Evolutionary conservation across 2,113 vertebrate genomes (phyloP).

Genomic region (Galeopterus variegatus): DNA sequence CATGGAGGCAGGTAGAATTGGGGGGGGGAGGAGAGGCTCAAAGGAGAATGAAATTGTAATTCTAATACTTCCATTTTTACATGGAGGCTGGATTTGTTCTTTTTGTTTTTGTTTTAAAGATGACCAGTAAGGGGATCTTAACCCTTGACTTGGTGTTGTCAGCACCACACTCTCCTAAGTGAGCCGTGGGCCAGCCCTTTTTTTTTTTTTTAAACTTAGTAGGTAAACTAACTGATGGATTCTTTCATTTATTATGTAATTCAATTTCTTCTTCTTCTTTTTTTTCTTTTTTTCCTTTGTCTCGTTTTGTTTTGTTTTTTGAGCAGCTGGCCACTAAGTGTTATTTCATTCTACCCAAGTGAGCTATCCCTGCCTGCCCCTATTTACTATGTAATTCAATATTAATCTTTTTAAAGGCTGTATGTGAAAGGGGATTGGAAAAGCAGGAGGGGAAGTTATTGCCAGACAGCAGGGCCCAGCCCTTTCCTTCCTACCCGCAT

Average conservation of each 20-base stretch:
- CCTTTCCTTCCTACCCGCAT: constrained; percentile 17
- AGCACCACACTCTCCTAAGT: no score
- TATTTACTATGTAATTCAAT: background rate
- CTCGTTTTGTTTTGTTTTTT: no score
- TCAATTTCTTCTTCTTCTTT: background rate
- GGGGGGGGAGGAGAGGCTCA: background rate
- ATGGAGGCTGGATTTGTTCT: no score
- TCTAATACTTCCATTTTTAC: background rate
- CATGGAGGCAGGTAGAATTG: background rate
- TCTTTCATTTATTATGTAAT: background rate
- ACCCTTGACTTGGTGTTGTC: no score
- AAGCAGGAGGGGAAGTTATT: background rate
- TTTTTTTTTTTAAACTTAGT: no score
- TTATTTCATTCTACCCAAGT: no score
- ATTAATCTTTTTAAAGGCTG: constrained; percentile 19
- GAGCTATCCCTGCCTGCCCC: no score
- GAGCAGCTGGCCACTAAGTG: no score
- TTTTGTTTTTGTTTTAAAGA: no score
- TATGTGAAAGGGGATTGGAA: background rate
- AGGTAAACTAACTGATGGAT: background rate
- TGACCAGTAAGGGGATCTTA: no score
- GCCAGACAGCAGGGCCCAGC: background rate
- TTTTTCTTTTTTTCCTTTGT: no score
- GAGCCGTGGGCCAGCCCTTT: no score
- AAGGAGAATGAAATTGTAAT: background rate